phyloP scores from a whole-genome alignment of 2,113 vertebrate genomes.

The Percopsis transmontana region DNA sequence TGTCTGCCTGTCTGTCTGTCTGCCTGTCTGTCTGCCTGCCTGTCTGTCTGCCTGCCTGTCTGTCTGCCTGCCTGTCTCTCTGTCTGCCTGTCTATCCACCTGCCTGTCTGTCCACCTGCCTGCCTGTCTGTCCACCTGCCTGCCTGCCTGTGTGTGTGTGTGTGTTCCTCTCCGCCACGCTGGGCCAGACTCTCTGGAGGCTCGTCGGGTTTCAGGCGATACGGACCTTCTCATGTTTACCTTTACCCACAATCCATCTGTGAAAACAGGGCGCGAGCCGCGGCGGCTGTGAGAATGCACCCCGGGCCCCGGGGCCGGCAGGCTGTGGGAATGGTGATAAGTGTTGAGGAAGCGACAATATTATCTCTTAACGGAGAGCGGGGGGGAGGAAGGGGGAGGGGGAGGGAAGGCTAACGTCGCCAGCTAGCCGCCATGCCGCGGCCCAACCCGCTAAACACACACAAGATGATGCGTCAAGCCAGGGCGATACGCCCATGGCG shows the following conservation, averaged over 20 bases:
- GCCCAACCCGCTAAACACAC: not conserved
- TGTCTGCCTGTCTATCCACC: too few species aligned
- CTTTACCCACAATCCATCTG: slow-evolving; percentile 10
- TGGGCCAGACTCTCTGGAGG: not conserved
- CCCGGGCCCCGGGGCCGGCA: not conserved
- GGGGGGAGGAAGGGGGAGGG: not conserved
- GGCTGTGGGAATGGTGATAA: slow-evolving; percentile 1
- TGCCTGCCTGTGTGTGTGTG: slow-evolving; percentile 9
- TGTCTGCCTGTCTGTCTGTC: not conserved
- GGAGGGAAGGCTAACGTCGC: not conserved
- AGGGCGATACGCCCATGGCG: too few species aligned
- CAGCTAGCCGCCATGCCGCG: not conserved
- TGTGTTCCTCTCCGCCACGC: not conserved
- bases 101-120: not conserved
- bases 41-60: not conserved
- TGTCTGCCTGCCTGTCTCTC: not conserved
- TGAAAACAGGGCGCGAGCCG: not conserved
- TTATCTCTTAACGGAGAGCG: not conserved
- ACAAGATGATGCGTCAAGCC: not conserved
- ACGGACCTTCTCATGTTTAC: not conserved
- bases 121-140: not conserved
- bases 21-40: not conserved
- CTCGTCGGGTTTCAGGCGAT: slow-evolving; percentile 6
- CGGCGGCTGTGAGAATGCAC: slow-evolving; percentile 1
- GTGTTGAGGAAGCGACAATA: slow-evolving; percentile 4